phyloP scores from a whole-genome alignment of 1,140 invertebrate genomes.

The Battus philenor region DNA sequence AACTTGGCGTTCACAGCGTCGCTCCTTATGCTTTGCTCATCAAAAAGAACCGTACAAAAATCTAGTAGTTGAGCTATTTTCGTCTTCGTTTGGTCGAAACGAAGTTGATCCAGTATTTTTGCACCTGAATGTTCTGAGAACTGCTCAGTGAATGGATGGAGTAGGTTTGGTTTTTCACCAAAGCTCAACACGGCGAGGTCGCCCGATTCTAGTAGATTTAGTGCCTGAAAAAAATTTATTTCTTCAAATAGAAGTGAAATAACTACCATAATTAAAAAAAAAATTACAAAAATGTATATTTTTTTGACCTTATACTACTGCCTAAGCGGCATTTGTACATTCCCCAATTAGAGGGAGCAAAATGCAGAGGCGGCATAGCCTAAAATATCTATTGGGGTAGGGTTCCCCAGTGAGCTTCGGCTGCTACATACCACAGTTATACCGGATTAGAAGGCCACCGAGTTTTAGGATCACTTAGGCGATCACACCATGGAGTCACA shows the following conservation, averaged over 20 bases:
- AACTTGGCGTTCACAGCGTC: conserved; percentile 87
- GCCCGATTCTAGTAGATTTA: conserved; percentile 95
- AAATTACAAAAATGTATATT: too few relatives aligned
- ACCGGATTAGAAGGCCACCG: too few relatives aligned
- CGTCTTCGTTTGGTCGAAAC: conserved; percentile 89
- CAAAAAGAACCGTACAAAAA: conserved; percentile 84
- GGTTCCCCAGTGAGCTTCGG: too few relatives aligned
- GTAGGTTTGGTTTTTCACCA: conserved; percentile 89
- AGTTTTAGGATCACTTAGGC: too few relatives aligned
- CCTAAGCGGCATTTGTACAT: too few relatives aligned
- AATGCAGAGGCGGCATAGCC: too few relatives aligned
- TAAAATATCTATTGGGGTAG: too few relatives aligned
- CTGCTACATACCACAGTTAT: too few relatives aligned
- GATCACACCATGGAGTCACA: too few relatives aligned
- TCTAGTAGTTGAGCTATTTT: conserved; percentile 88
- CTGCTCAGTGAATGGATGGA: conserved; percentile 91
- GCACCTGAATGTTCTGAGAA: conserved; percentile 90
- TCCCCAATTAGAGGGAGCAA: too few relatives aligned
- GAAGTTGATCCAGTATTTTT: conserved; percentile 85
- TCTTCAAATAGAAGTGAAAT: background rate
- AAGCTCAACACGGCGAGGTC: conserved; percentile 94
- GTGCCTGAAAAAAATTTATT: conserved; percentile 82
- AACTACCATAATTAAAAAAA: too few relatives aligned
- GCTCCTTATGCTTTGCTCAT: conserved; percentile 70
- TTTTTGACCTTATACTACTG: too few relatives aligned